Evolutionary conservation across 2,113 vertebrate species (phyloP).

Genomic region (Cyanoliseus patagonus): DNA sequence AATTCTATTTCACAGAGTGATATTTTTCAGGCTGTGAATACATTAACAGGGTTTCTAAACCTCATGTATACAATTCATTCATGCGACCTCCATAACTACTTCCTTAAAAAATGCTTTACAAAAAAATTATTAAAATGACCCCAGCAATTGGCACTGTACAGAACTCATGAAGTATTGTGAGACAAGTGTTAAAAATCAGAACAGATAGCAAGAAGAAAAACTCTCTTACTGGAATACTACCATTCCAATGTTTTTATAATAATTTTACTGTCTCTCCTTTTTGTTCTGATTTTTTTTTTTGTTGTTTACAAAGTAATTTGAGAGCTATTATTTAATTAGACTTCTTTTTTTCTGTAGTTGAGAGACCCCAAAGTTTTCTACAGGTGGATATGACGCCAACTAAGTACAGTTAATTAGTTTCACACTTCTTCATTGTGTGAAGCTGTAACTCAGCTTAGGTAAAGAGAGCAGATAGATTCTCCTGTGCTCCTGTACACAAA

Average conservation of each 20-base stretch:
- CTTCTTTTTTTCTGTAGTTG: not conserved
- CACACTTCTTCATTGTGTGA: not conserved
- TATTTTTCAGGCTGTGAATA: not conserved
- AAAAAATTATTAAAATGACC: not conserved
- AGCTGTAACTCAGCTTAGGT: not conserved
- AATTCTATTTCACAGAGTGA: not conserved
- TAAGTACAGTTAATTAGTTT: not conserved
- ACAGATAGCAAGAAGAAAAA: not conserved
- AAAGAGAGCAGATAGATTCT: not conserved
- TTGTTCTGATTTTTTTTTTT: not conserved
- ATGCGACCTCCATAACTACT: not conserved
- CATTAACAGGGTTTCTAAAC: not conserved
- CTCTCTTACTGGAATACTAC: not conserved
- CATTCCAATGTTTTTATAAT: not conserved
- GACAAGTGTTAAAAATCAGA: not conserved
- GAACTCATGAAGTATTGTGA: not conserved
- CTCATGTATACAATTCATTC: not conserved
- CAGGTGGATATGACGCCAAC: not conserved
- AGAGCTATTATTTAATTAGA: not conserved
- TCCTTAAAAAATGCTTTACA: not conserved
- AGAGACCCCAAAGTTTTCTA: not conserved
- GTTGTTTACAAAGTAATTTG: not conserved
- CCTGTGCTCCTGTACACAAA: not conserved
- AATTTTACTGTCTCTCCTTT: not conserved
- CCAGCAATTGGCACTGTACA: not conserved